Conservation (phyloP, 2,113 vertebrate species). For the Hippolais icterina region DNA sequence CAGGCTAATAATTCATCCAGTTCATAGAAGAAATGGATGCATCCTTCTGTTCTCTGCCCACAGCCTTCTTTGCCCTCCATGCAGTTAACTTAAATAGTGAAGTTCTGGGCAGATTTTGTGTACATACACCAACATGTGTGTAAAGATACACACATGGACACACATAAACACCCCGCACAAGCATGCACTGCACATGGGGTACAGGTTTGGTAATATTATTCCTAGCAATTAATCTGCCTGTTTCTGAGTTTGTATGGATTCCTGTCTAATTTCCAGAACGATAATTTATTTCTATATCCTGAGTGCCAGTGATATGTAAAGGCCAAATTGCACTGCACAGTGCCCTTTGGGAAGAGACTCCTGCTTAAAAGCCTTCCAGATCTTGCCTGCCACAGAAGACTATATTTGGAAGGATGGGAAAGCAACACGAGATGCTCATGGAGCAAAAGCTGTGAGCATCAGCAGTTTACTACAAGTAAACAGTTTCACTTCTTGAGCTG, state of each 20-base stretch:
- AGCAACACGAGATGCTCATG: slow-evolving; percentile 41
- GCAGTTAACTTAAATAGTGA: not conserved
- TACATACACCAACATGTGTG: not conserved
- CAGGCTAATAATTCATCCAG: not conserved
- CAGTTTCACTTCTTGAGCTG: slow-evolving; percentile 42
- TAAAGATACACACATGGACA: not conserved
- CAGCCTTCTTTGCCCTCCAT: not conserved
- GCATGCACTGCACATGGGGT: not conserved
- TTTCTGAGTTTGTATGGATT: not conserved
- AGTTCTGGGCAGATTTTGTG: not conserved
- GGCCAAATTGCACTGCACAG: not conserved
- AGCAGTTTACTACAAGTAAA: slow-evolving; percentile 59
- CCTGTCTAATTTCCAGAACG: slow-evolving; percentile 6
- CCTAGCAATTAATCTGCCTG: not conserved
- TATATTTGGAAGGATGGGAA: slow-evolving; percentile 62
- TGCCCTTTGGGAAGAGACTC: slow-evolving; percentile 49
- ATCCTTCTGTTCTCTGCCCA: not conserved
- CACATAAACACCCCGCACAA: not conserved
- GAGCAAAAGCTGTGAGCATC: slow-evolving; percentile 59
- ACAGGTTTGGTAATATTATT: not conserved
- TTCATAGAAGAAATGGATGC: not conserved
- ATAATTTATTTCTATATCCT: not conserved
- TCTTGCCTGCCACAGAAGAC: not conserved
- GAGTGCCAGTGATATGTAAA: not conserved
- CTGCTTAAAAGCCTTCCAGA: slow-evolving; percentile 32